phyloP scores from a whole-genome alignment of 2,113 vertebrate genomes.

The Edolisoma coerulescens region DNA sequence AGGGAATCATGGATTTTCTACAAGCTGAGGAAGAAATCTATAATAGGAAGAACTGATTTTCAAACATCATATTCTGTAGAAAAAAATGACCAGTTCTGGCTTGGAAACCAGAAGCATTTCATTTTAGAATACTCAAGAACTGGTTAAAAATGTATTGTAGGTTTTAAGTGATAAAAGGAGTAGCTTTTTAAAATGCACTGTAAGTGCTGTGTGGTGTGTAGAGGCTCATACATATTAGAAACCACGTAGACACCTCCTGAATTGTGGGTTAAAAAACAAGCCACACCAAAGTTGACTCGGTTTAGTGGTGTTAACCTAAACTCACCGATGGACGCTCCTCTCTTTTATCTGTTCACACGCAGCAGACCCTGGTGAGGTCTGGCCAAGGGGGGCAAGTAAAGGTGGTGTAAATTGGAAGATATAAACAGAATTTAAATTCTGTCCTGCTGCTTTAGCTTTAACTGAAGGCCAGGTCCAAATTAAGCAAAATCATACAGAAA shows the following conservation, averaged over 20 bases:
- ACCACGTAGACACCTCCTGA: background rate
- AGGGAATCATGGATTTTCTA: slow-evolving; percentile 88
- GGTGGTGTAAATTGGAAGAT: background rate
- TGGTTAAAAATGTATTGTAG: slow-evolving; percentile 56
- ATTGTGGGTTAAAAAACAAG: slow-evolving; percentile 58
- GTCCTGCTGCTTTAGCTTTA: background rate
- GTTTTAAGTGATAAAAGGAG: slow-evolving; percentile 45
- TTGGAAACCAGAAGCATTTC: slow-evolving; percentile 72
- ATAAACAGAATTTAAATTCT: background rate
- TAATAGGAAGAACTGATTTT: slow-evolving; percentile 86
- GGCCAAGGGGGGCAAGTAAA: background rate
- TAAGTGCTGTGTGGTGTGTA: background rate
- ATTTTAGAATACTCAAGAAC: slow-evolving; percentile 65
- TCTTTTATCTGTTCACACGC: background rate
- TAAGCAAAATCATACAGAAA: background rate
- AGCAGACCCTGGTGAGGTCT: background rate
- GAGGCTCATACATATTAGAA: slow-evolving; percentile 48
- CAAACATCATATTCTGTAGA: slow-evolving; percentile 80
- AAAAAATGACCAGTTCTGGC: slow-evolving; percentile 76
- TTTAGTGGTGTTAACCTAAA: slow-evolving; percentile 25
- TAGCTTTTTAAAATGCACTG: slow-evolving; percentile 46
- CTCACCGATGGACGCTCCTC: background rate
- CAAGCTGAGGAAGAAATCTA: slow-evolving; percentile 83
- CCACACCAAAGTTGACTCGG: background rate
- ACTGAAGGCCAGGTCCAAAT: background rate